Conservation (phyloP, 2,888 invertebrate genomes). For the Clepsis dumicolana region DNA sequence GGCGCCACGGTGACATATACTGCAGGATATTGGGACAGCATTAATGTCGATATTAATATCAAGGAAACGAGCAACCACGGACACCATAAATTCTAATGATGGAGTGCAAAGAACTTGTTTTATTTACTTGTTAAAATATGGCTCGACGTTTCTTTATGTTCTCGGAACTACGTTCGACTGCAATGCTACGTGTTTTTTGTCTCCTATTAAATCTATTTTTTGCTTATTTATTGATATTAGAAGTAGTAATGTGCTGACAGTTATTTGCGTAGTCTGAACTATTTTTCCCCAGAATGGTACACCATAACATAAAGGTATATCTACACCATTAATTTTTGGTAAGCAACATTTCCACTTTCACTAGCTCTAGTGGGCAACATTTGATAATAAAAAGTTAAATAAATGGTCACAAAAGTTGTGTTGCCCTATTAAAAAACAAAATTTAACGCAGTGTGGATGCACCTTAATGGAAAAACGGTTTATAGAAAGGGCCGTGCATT, state of each 20-base stretch:
- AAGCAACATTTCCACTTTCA: too few species aligned
- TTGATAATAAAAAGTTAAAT: too few species aligned
- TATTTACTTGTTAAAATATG: slow-evolving; percentile 74
- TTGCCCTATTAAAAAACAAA: too few species aligned
- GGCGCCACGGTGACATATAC: slow-evolving; percentile 85
- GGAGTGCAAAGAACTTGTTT: slow-evolving; percentile 62
- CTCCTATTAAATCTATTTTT: slow-evolving; percentile 29
- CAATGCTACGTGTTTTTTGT: slow-evolving; percentile 36
- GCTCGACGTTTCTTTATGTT: slow-evolving; percentile 59
- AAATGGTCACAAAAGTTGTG: too few species aligned
- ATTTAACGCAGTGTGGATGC: too few species aligned
- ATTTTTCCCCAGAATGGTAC: not conserved
- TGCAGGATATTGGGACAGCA: slow-evolving; percentile 83
- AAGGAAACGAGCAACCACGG: slow-evolving; percentile 71
- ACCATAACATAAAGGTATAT: too few species aligned
- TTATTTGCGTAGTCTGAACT: not conserved
- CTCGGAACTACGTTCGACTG: slow-evolving; percentile 44
- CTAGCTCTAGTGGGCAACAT: too few species aligned
- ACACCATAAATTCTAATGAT: slow-evolving; percentile 76
- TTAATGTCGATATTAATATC: slow-evolving; percentile 84
- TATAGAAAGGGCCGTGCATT: too few species aligned
- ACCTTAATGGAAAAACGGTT: too few species aligned
- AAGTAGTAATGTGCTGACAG: not conserved
- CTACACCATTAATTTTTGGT: too few species aligned
- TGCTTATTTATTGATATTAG: slow-evolving; percentile 25